Conservation (phyloP, 1,140 invertebrate species). For the Olivierus martensii region DNA sequence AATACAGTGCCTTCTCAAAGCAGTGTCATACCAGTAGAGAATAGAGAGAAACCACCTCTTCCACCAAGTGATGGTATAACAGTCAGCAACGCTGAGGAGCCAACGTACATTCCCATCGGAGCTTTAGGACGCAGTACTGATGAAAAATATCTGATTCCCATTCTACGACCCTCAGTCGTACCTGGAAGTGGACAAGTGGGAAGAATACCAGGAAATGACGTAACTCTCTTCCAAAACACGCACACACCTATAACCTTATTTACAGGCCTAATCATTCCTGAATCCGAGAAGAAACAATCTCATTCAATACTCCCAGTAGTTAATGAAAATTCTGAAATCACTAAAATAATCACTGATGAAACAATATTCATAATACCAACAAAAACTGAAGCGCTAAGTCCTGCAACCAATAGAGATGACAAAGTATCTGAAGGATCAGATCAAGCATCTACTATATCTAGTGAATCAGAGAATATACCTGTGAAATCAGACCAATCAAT, state of each 20-base stretch:
- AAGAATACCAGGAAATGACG: neutral
- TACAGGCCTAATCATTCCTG: too few relatives aligned
- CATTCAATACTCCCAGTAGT: too few relatives aligned
- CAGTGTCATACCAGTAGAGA: neutral
- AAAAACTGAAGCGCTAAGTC: too few relatives aligned
- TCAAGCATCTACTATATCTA: slow-evolving; percentile 8
- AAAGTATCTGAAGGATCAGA: neutral
- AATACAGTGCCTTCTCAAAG: slow-evolving; percentile 4
- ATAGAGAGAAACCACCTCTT: neutral
- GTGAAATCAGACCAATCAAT: slow-evolving; percentile 4
- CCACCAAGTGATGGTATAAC: slow-evolving; percentile 18
- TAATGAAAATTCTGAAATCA: too few relatives aligned
- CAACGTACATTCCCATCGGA: slow-evolving; percentile 21
- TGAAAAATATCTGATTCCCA: neutral
- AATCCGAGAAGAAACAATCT: too few relatives aligned
- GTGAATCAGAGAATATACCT: too few relatives aligned
- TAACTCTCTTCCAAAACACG: too few relatives aligned
- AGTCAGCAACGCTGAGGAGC: slow-evolving; percentile 16
- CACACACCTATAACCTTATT: too few relatives aligned
- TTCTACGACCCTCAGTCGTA: neutral
- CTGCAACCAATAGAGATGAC: neutral
- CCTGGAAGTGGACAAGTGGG: neutral
- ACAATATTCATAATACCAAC: too few relatives aligned
- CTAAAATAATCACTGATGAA: too few relatives aligned
- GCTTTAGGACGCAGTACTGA: slow-evolving; percentile 10